Base-by-base conservation (phyloP, 2,113 vertebrate species). In the Neogale vison region DNA sequence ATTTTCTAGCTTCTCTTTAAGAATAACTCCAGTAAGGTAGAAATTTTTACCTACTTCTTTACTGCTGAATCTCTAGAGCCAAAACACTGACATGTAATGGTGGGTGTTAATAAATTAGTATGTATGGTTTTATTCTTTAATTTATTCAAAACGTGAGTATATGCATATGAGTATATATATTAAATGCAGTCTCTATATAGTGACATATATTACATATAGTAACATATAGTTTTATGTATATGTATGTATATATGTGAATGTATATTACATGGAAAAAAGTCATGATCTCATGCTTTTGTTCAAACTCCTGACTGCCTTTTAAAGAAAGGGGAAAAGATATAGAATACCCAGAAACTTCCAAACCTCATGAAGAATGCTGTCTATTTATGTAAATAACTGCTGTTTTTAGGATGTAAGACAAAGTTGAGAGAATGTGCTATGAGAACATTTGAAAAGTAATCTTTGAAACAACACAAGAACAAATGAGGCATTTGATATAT, bases 391-490 rank as follows among this genome's bases (percentile, higher is more conserved):
- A 95, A 94, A 79, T 88, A 77, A 50, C 20, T 23, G 57, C 26
- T 72, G 20, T 77, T 85, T 95, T 97, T 90, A 90, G 76, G n/a
- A 71, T 36, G 39, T 1, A 47, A 88, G 93, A 47, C 29, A 77
- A 85, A 81, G 17, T 71, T 81, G 39, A 93, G 92, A 90, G 36
- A 83, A 17, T 84, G 34, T 34, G 93, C 9, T 59, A 0, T 84
- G 67, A 97, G 52, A 91, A 69, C n/a, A 77, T 90, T 77, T 96
- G 61, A 88, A 93, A 96, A 95, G 55, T 90, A 57, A 57, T 95
- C n/a, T 95, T 95, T 93, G 67, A 96, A 93, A 93, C 12, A 82
- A 42, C 36, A 57, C 36, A 23, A 74, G 61, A 91, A 45, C 47
- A 89, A 92, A 93, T 90, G 83, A 96, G 4, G 72, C 45, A 81